Evolutionary conservation across 2,113 vertebrate genomes (phyloP).

Genomic region (Myanophis thanlyinensis): DNA sequence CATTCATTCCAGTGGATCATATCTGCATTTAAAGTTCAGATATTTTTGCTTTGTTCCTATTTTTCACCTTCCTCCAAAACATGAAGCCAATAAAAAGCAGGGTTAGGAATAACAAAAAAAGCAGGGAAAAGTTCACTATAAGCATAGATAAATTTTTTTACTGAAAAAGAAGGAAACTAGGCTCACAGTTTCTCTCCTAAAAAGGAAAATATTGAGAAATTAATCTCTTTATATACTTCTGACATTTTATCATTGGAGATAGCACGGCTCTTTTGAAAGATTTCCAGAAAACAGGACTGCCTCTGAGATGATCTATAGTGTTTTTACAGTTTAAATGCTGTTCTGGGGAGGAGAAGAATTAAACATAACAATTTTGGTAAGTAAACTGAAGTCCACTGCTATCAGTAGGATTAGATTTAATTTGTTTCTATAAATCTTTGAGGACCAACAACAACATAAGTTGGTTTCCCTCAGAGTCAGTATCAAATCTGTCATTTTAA

Average conservation of each 20-base stretch:
- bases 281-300: slow-evolving; percentile 16
- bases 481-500: slow-evolving; percentile 30
- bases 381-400: slow-evolving; percentile 30
- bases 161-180: not conserved
- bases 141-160: not conserved
- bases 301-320: slow-evolving; percentile 24
- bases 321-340: slow-evolving; percentile 32
- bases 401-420: slow-evolving; percentile 27
- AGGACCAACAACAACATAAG: slow-evolving; percentile 4
- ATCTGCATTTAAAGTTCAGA: not conserved
- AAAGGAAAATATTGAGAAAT: slow-evolving; percentile 28
- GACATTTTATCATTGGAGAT: not conserved
- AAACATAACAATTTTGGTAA: slow-evolving; percentile 28
- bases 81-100: not conserved
- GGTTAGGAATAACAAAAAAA: not conserved
- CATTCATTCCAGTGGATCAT: not conserved
- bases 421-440: slow-evolving; percentile 34
- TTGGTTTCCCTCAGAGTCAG: slow-evolving; percentile 10
- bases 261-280: slow-evolving; percentile 8
- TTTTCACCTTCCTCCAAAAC: not conserved
- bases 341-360: slow-evolving; percentile 29
- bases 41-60: not conserved
- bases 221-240: slow-evolving; percentile 3
- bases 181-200: not conserved
- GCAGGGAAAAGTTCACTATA: not conserved